phyloP scores from a whole-genome alignment of 2,888 invertebrate genomes.

The Tipula vernalis region DNA sequence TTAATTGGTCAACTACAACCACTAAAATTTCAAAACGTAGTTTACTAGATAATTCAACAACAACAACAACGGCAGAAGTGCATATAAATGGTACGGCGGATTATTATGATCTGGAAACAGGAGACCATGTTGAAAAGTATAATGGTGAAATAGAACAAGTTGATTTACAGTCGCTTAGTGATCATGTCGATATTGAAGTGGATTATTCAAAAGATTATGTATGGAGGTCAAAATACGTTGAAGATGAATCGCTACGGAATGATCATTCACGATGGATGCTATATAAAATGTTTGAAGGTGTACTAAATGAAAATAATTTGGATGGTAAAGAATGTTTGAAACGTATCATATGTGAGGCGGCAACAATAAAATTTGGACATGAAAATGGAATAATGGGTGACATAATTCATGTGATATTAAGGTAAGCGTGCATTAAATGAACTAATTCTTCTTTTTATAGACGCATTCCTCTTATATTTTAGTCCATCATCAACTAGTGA shows the following conservation, averaged over 20 bases:
- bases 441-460: too few species aligned
- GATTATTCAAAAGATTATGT: background rate
- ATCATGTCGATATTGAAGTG: background rate
- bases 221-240: background rate
- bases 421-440: conserved; percentile 36
- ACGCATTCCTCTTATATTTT: conserved; percentile 13
- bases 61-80: background rate
- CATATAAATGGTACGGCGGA: background rate
- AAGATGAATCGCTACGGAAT: background rate
- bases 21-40: background rate
- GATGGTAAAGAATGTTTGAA: conserved; percentile 58
- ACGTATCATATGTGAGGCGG: conserved; percentile 63
- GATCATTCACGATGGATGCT: conserved; percentile 49
- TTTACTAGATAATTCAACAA: background rate
- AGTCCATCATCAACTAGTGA: conserved; percentile 64
- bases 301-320: conserved; percentile 46
- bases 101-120: background rate
- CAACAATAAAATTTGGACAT: conserved; percentile 51
- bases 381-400: conserved; percentile 62
- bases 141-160: background rate
- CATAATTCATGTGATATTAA: conserved; percentile 60
- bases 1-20: too few species aligned
- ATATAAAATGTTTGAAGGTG: conserved; percentile 48
- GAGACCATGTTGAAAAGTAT: background rate
- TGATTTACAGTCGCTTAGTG: background rate